Evolutionary conservation across 2,888 invertebrate genomes (phyloP).

Genomic region (Eueremaeus valkanovi): DNA sequence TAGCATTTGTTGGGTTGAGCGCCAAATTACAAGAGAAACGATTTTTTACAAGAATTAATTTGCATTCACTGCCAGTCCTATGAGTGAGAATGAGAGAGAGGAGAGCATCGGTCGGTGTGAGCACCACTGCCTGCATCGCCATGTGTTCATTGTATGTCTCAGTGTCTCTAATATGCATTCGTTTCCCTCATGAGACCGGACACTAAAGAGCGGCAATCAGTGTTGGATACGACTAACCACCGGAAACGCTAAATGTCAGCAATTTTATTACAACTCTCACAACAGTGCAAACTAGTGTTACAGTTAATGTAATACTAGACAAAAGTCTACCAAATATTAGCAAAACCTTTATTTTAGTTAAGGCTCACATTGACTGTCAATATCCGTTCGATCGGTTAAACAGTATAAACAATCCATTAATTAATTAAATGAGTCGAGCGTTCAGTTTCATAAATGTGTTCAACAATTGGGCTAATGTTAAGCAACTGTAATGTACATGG

Average conservation of each 20-base stretch:
- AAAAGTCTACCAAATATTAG: neutral
- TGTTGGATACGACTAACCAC: constrained; percentile 28
- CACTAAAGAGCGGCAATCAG: constrained; percentile 24
- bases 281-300: too few species aligned
- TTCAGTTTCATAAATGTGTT: too few species aligned
- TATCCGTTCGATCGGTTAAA: neutral
- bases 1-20: constrained; percentile 23
- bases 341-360: neutral
- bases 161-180: constrained; percentile 15
- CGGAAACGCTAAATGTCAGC: constrained; percentile 33
- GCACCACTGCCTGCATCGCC: neutral
- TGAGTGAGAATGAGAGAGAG: neutral
- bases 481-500: too few species aligned
- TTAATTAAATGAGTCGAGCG: too few species aligned
- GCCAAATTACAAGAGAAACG: constrained; percentile 26
- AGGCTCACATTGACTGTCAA: neutral
- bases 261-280: constrained; percentile 12
- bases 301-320: constrained; percentile 19
- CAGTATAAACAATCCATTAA: neutral
- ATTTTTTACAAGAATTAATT: constrained; percentile 25
- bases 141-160: constrained; percentile 27
- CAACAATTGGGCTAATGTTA: too few species aligned
- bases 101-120: too few species aligned
- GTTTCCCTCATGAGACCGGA: constrained; percentile 33
- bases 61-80: neutral